Percentiles rank a stretch among this genome's conserved stretches.
Conservation (phyloP, 1,140 invertebrate genomes). For the Papilio glaucus region DNA sequence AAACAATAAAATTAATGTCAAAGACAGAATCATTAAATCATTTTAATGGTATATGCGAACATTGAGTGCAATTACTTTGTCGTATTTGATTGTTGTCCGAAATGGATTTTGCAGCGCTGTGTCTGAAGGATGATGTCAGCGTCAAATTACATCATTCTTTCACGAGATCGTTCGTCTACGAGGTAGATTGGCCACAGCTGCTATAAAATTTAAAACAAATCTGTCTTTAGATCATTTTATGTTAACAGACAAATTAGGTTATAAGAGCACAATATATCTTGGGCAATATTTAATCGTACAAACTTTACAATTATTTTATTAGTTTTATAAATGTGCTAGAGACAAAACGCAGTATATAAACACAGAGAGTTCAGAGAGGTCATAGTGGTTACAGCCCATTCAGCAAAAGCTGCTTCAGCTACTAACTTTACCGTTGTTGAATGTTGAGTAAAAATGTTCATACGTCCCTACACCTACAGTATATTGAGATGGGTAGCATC, state of each 20-base stretch:
- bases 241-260: conserved; percentile 25
- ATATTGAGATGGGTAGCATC: too few relatives aligned
- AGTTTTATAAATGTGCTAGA: too few relatives aligned
- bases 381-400: too few relatives aligned
- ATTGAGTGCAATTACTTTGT: conserved; percentile 33
- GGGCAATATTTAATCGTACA: not conserved
- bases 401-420: too few relatives aligned
- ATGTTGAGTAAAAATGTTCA: too few relatives aligned
- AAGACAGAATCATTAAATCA: not conserved
- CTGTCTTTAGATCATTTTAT: conserved; percentile 2
- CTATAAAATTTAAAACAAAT: conserved; percentile 35
- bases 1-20: conserved; percentile 5
- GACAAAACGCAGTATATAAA: too few relatives aligned
- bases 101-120: conserved; percentile 49
- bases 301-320: too few relatives aligned
- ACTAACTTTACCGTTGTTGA: too few relatives aligned
- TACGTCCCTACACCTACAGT: too few relatives aligned
- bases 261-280: not conserved
- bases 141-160: conserved; percentile 48
- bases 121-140: conserved; percentile 51
- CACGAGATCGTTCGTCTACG: conserved; percentile 13
- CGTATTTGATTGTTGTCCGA: conserved; percentile 38
- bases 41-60: conserved; percentile 16
- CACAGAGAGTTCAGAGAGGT: too few relatives aligned
- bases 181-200: conserved; percentile 25